Percentiles rank a stretch among this genome's conserved stretches.
Evolutionary conservation across 2,113 vertebrate species (phyloP).

Genomic region (Nannospalax galili): DNA sequence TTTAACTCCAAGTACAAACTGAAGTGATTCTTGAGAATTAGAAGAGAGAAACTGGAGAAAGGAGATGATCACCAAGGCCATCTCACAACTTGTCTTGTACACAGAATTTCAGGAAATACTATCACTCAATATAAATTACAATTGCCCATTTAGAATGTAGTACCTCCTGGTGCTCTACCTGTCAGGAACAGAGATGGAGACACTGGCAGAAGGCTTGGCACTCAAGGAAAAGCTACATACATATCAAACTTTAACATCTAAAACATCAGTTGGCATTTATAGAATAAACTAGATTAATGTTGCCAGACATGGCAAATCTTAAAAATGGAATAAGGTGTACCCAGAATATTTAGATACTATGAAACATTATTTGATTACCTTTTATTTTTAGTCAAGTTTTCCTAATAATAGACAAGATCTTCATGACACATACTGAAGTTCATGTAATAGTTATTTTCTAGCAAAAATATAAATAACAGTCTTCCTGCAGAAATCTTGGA

Average conservation of each 20-base stretch:
- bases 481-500: not conserved
- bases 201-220: not conserved
- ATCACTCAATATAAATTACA: constrained; percentile 76
- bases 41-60: not conserved
- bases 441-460: not conserved
- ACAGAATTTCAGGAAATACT: constrained; percentile 78
- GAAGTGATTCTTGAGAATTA: not conserved
- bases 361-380: not conserved
- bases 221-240: not conserved
- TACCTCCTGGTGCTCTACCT: constrained; percentile 67
- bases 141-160: constrained; percentile 72
- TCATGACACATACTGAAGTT: not conserved
- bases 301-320: constrained; percentile 62
- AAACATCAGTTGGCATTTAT: constrained; percentile 65
- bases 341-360: not conserved
- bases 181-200: constrained; percentile 34
- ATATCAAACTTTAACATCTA: constrained; percentile 53
- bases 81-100: not conserved
- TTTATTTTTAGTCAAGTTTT: constrained; percentile 21
- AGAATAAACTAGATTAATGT: constrained; percentile 68
- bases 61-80: not conserved
- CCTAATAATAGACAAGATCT: not conserved
- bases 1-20: not conserved
- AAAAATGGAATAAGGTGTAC: constrained; percentile 17
- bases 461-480: not conserved